These are phyloP conservation scores for Sialia sialis DNA, from an alignment of 2,113 vertebrate genomes.

Conservation along the genomic window DNA sequence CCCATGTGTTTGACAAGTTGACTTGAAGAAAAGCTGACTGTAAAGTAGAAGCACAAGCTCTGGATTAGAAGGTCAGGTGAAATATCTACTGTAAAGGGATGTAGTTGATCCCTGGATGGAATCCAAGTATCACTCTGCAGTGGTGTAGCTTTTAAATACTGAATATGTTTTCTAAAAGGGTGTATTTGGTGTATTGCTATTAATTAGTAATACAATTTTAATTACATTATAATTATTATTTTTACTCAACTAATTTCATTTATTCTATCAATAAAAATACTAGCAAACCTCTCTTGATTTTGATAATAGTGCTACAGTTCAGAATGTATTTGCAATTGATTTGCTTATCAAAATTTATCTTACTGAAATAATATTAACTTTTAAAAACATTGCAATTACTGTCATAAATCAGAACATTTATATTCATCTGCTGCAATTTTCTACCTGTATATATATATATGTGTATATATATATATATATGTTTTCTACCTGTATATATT, in stretches of 20 bases:
- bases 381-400: neutral
- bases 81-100: neutral
- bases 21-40: conserved; percentile 26
- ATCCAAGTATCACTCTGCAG: neutral
- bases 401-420: neutral
- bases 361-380: neutral
- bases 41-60: conserved; percentile 27
- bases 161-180: neutral
- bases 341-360: neutral
- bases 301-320: neutral
- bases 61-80: conserved; percentile 53
- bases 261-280: neutral
- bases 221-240: neutral
- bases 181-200: neutral
- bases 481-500: neutral
- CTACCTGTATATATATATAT: neutral
- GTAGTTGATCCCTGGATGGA: neutral
- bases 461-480: too few relatives aligned
- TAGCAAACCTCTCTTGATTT: neutral
- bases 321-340: neutral
- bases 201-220: neutral
- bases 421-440: neutral
- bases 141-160: neutral
- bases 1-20: conserved; percentile 45
- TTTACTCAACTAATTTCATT: neutral